Conservation (phyloP, 2,888 invertebrate species). For the Drosophila percnosoma region DNA sequence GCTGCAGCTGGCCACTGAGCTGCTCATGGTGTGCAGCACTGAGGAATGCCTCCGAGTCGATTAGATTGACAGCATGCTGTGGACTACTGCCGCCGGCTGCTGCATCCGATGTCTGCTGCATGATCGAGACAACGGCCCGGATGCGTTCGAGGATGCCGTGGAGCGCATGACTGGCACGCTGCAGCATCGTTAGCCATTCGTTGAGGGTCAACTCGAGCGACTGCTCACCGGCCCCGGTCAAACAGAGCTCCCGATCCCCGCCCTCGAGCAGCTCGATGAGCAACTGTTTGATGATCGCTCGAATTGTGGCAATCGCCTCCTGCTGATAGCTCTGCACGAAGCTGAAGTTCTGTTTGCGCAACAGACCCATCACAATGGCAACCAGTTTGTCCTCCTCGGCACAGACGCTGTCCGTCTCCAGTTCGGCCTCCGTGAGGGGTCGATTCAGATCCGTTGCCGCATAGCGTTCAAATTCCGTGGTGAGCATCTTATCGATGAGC, state of each 20-base stretch:
- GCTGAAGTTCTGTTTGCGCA: conserved; percentile 93
- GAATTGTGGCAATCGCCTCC: conserved; percentile 95
- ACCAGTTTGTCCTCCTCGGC: conserved; percentile 91
- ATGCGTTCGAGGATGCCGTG: conserved; percentile 90
- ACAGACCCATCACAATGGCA: conserved; percentile 94
- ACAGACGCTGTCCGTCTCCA: conserved; percentile 85
- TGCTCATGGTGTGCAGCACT: conserved; percentile 89
- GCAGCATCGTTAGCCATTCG: conserved; percentile 90
- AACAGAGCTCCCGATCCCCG: conserved; percentile 86
- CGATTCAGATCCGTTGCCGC: conserved; percentile 96
- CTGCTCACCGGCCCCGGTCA: conserved; percentile 86
- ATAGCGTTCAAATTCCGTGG: conserved; percentile 96
- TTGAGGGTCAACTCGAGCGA: conserved; percentile 87
- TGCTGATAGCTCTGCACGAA: conserved; percentile 95
- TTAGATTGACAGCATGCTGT: conserved; percentile 85
- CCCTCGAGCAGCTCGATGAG: conserved; percentile 91
- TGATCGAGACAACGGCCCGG: conserved; percentile 90
- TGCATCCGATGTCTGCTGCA: conserved; percentile 90
- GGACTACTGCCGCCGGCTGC: conserved; percentile 86
- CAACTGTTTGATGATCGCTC: conserved; percentile 94
- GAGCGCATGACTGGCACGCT: conserved; percentile 88
- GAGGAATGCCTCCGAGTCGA: conserved; percentile 89
- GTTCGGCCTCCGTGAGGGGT: conserved; percentile 86
- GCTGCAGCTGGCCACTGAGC: conserved; percentile 90
- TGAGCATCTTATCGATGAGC: conserved; percentile 98